Conservation (phyloP, 2,888 invertebrate genomes). For the Chironomus riparius region DNA sequence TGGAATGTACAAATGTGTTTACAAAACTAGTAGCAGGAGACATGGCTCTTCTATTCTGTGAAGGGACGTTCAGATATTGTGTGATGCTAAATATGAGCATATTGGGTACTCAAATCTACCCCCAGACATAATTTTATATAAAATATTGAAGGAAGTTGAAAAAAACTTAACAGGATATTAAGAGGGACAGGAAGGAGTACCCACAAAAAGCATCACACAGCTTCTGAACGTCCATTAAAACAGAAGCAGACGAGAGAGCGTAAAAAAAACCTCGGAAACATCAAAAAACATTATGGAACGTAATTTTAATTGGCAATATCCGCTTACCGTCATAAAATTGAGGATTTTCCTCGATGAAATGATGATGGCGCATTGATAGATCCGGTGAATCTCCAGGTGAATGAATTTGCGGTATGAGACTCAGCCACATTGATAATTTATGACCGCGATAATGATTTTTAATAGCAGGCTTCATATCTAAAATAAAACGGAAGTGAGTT, state of each 20-base stretch:
- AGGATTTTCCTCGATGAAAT: conserved; percentile 70
- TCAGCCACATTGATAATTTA: conserved; percentile 88
- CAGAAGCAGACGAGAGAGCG: not conserved
- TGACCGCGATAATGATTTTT: conserved; percentile 88
- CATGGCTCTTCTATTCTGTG: not conserved
- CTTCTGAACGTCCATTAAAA: not conserved
- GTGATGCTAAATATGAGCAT: too few relatives aligned
- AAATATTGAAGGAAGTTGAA: too few relatives aligned
- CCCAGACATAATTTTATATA: too few relatives aligned
- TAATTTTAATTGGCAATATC: not conserved
- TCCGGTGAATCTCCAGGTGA: conserved; percentile 64
- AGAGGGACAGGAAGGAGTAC: too few relatives aligned
- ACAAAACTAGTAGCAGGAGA: too few relatives aligned
- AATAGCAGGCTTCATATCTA: conserved; percentile 65
- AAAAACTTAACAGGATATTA: too few relatives aligned
- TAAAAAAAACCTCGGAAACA: too few relatives aligned
- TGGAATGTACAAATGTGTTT: too few relatives aligned
- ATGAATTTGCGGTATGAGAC: conserved; percentile 82
- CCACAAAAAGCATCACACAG: not conserved
- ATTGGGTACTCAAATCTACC: too few relatives aligned
- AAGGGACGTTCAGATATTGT: not conserved
- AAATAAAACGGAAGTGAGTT: conserved; percentile 27
- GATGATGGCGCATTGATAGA: conserved; percentile 78
- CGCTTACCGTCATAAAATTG: conserved; percentile 67
- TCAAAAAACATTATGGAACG: too few relatives aligned